Conservation (phyloP, 2,888 invertebrate genomes). For the Caenorhabditis drosophilae region DNA sequence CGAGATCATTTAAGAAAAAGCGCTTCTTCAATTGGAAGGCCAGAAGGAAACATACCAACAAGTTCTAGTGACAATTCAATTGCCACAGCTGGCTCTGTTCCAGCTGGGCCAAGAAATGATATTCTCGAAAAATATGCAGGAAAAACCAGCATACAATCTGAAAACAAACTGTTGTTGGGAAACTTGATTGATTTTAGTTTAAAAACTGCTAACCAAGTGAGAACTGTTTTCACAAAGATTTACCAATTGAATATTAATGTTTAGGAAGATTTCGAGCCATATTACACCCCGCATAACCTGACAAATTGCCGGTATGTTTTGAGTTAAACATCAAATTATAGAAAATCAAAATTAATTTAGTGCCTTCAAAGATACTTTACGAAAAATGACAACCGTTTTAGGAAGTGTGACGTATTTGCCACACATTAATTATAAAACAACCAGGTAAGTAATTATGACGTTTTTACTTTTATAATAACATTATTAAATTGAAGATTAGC, state of each 20-base stretch:
- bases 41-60: background rate
- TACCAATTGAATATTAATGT: too few relatives aligned
- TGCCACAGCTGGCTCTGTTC: background rate
- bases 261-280: constrained; percentile 32
- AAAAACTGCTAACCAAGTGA: background rate
- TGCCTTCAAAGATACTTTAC: constrained; percentile 80
- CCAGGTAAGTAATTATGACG: background rate
- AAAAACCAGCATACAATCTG: background rate
- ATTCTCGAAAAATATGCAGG: constrained; percentile 86
- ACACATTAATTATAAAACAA: background rate
- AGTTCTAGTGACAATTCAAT: constrained; percentile 19
- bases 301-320: constrained; percentile 17
- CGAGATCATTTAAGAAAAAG: constrained; percentile 25
- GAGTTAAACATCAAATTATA: background rate
- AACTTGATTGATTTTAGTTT: constrained; percentile 8
- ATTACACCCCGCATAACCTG: constrained; percentile 59
- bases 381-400: constrained; percentile 86
- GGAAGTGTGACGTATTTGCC: constrained; percentile 76
- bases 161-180: background rate
- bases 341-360: constrained; percentile 39
- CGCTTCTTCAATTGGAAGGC: background rate
- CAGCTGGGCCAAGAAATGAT: constrained; percentile 78
- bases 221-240: too few relatives aligned
- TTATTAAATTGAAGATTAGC: constrained; percentile 7
- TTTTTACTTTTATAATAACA: background rate